These are phyloP conservation scores for Typhlichthys subterraneus DNA, from an alignment of 2,797 vertebrate genomes.

Conservation along the genomic window DNA sequence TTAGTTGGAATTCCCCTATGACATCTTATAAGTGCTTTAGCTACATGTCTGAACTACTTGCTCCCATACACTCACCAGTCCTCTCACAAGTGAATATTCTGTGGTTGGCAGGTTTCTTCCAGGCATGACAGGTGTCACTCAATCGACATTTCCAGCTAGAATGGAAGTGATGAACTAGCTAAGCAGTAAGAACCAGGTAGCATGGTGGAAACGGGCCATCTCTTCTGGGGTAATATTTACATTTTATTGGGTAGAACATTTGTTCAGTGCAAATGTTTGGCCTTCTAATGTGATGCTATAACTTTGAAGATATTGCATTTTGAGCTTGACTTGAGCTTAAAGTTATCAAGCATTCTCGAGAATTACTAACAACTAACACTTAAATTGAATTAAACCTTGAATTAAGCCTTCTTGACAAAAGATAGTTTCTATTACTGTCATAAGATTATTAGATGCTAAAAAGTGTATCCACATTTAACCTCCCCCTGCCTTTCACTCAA, in stretches of 20 bases:
- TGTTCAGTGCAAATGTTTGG: constrained; percentile 3
- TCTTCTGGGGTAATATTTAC: constrained; percentile 12
- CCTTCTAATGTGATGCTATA: not conserved
- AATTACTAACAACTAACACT: too few species aligned
- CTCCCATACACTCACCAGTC: constrained; percentile 5
- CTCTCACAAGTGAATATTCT: not conserved
- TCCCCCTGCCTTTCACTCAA: constrained; percentile 2
- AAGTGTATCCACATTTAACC: constrained; percentile 13
- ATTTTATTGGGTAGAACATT: constrained; percentile 23
- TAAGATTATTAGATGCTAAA: not conserved
- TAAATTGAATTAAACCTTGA: too few species aligned
- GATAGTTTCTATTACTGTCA: constrained; percentile 25
- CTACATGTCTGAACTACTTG: not conserved
- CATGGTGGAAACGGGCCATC: constrained; percentile 12
- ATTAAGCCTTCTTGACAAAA: constrained; percentile 12
- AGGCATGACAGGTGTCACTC: constrained; percentile 54
- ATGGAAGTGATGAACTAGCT: constrained; percentile 36
- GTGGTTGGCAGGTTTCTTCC: constrained; percentile 16
- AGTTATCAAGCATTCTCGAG: too few species aligned
- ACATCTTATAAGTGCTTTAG: too few species aligned
- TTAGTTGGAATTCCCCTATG: too few species aligned
- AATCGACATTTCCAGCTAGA: constrained; percentile 45
- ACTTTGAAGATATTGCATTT: too few species aligned
- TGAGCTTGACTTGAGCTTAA: too few species aligned
- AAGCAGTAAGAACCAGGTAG: constrained; percentile 20